Base-by-base conservation (phyloP, 2,888 invertebrate genomes). In the Diadegma fenestrale region DNA sequence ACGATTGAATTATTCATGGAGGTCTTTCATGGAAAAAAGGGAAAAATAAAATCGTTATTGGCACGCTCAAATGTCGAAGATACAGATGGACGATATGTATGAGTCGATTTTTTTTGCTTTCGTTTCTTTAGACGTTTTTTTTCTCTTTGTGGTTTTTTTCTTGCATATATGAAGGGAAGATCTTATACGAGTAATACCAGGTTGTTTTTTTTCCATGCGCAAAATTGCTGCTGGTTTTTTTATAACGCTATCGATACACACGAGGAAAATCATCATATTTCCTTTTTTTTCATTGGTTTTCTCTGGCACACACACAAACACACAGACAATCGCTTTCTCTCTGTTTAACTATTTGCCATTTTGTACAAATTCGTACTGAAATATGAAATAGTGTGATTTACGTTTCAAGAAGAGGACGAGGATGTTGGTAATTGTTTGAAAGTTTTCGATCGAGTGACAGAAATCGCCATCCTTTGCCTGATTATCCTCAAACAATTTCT, bases 11-110 rank as follows among this genome's bases (percentile, higher is more conserved):
- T 33, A 75, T 58, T 54, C 37, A 33, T 30, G 33, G 30, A 63
- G 45, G 41, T 73, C 58, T 22, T 58, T 48, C 76, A 80, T 48
- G 58, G 64, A 78, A 72, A 78, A n/a, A 64, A 72, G 43, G 58
- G 5, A 80, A 73, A 26, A 58, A 80, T 43, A 54, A 66, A 68
- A 77, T 33, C 33, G 51, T 91, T 90, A 89, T 93, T 93, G 93
- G 93, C 93, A 93, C 93, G 92, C 93, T 92, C 92, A 92, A 91
- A 90, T 89, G 90, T 91, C 89, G 89, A 89, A 90, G 76, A 43
- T 66, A 87, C 87, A 87, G 87, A 87, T 90, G 87, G 89, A 89
- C 86, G 88, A 89, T 90, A 89, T 88, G 88, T 88, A 76, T 66
- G 72, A 79, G 76, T 72, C 68, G 72, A 84, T 69, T 80, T 76